Evolutionary conservation across 2,113 vertebrate species (phyloP).

Genomic region (Triplophysa tibetana): DNA sequence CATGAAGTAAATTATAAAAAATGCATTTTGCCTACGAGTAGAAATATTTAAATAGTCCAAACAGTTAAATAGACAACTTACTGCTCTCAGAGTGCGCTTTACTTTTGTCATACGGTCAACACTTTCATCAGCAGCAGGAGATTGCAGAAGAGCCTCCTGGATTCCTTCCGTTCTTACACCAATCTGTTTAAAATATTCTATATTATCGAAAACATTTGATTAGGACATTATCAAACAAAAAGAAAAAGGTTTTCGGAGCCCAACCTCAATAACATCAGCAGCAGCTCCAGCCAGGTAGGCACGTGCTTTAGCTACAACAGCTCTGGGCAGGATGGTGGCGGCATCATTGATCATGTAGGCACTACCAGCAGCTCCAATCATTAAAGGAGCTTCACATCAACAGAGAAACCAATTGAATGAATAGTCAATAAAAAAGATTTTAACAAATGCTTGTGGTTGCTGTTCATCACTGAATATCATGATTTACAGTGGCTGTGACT

Average conservation of each 20-base stretch:
- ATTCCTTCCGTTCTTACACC: constrained; percentile 78
- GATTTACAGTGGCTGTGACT: neutral
- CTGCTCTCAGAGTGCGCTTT: constrained; percentile 74
- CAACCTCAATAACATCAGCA: constrained; percentile 82
- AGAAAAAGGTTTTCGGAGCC: neutral
- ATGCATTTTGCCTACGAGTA: neutral
- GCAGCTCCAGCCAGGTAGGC: constrained; percentile 74
- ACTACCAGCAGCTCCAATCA: constrained; percentile 76
- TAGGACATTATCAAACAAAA: neutral
- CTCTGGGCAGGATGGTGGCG: constrained; percentile 54
- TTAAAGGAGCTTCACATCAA: constrained; percentile 69
- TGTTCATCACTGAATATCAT: neutral
- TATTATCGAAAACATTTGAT: neutral
- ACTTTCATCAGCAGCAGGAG: constrained; percentile 53
- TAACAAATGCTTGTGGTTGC: neutral
- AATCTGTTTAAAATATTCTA: constrained; percentile 59
- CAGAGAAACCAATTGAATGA: neutral
- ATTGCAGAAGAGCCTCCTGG: constrained; percentile 75
- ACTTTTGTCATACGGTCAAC: constrained; percentile 77
- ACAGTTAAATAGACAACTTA: constrained; percentile 57
- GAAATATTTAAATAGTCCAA: neutral
- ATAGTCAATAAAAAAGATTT: neutral
- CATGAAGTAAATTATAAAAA: neutral
- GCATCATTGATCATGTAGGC: constrained; percentile 79
- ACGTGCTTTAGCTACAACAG: constrained; percentile 72